Conservation (phyloP, 2,888 invertebrate species). For the Tiliacea citrago region DNA sequence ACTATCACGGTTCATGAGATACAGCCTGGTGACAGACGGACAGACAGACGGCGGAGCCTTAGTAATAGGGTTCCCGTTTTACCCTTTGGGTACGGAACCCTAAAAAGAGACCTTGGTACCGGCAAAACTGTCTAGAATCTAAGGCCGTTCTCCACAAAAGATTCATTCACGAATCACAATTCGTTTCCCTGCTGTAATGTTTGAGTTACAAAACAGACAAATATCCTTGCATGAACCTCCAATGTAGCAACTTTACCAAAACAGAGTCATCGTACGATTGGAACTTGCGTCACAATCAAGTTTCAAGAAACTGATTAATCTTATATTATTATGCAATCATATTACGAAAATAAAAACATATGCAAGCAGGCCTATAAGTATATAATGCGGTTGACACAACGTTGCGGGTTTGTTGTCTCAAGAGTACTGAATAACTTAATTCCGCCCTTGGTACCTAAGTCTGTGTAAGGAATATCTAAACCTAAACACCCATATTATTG, state of each 20-base stretch:
- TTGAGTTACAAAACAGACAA: slow-evolving; percentile 32
- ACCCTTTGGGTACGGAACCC: no score
- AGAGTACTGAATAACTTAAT: slow-evolving; percentile 41
- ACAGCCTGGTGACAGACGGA: no score
- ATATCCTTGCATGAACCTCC: slow-evolving; percentile 23
- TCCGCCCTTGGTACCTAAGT: slow-evolving; percentile 11
- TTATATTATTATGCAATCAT: slow-evolving; percentile 38
- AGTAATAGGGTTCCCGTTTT: no score
- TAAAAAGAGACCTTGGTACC: neutral
- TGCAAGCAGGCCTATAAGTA: slow-evolving; percentile 42
- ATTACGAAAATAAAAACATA: slow-evolving; percentile 57
- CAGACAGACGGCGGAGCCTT: no score
- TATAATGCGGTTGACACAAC: slow-evolving; percentile 39
- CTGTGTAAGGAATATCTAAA: slow-evolving; percentile 20
- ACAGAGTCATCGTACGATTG: slow-evolving; percentile 46
- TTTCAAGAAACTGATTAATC: slow-evolving; percentile 47
- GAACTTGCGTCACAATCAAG: slow-evolving; percentile 46
- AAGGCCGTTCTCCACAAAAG: slow-evolving; percentile 6
- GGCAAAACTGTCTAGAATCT: neutral
- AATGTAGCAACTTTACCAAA: slow-evolving; percentile 54
- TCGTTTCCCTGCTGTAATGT: slow-evolving; percentile 2
- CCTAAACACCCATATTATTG: slow-evolving; percentile 15
- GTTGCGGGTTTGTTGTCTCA: slow-evolving; percentile 27
- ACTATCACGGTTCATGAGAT: no score
- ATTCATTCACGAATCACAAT: neutral